A percentile compares a stretch with the other conserved stretches of the same genome.
Evolutionary conservation across 2,797 vertebrate species (phyloP).

Genomic region (Typhlichthys eigenmanni): DNA sequence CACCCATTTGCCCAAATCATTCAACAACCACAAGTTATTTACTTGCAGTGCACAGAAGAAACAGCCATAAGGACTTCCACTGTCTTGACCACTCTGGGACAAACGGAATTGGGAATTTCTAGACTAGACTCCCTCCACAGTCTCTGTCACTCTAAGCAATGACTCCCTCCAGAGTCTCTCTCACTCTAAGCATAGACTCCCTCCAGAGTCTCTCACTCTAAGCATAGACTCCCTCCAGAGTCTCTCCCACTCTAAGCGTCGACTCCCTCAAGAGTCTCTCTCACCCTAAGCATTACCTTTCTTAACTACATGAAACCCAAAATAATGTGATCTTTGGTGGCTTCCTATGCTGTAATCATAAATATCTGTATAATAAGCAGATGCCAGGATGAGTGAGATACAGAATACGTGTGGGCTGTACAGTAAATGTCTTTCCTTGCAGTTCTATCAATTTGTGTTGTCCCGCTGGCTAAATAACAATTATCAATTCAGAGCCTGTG

Average conservation of each 20-base stretch:
- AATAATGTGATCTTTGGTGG: slow-evolving; percentile 20
- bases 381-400: background rate
- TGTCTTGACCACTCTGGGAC: background rate
- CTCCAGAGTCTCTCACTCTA: slow-evolving; percentile 9
- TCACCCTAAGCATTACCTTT: slow-evolving; percentile 22
- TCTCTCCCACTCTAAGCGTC: slow-evolving; percentile 21
- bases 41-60: slow-evolving; percentile 39
- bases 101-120: slow-evolving; percentile 6
- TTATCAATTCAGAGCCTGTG: too few relatives aligned
- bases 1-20: slow-evolving; percentile 42
- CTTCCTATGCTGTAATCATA: slow-evolving; percentile 30
- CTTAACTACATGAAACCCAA: slow-evolving; percentile 28
- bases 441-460: too few relatives aligned
- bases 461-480: too few relatives aligned
- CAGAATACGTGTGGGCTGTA: too few relatives aligned
- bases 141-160: slow-evolving; percentile 22
- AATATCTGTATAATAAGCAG: slow-evolving; percentile 12
- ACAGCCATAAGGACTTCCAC: slow-evolving; percentile 42
- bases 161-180: background rate
- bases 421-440: background rate
- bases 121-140: slow-evolving; percentile 21
- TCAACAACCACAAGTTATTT: slow-evolving; percentile 31
- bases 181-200: slow-evolving; percentile 30
- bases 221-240: slow-evolving; percentile 21
- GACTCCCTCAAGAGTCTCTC: slow-evolving; percentile 29